Evolutionary conservation across 2,113 vertebrate species (phyloP).

Genomic region (Campylomormyrus tamandua): DNA sequence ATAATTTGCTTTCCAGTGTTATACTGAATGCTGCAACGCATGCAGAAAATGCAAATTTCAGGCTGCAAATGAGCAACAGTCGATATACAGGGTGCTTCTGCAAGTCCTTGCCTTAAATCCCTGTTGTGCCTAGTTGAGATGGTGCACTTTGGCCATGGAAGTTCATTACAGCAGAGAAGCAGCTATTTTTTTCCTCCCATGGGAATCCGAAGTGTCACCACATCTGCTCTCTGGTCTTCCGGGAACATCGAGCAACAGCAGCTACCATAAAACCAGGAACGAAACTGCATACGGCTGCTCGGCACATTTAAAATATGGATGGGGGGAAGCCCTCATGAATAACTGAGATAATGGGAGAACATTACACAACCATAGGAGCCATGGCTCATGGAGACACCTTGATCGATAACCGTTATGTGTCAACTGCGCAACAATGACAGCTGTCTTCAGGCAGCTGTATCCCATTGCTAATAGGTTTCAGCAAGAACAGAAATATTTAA

Average conservation of each 20-base stretch:
- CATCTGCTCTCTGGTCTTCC: background rate
- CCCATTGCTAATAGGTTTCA: background rate
- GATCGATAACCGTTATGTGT: conserved; percentile 12
- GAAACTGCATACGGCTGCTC: background rate
- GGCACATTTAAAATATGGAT: background rate
- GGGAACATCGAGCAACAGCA: background rate
- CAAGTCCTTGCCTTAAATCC: background rate
- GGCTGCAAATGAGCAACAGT: background rate
- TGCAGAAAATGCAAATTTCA: background rate
- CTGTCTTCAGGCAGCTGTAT: conserved; percentile 4
- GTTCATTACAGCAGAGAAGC: background rate
- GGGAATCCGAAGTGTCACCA: background rate
- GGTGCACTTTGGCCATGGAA: background rate
- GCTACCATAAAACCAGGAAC: background rate
- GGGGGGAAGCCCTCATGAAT: background rate
- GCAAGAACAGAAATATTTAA: conserved; percentile 7
- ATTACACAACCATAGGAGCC: background rate
- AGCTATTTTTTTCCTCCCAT: background rate
- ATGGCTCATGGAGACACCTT: background rate
- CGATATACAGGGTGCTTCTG: background rate
- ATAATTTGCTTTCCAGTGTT: background rate
- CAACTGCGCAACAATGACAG: background rate
- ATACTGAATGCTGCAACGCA: background rate
- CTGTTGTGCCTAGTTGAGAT: background rate
- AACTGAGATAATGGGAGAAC: conserved; percentile 7